phyloP scores from a whole-genome alignment of 2,113 vertebrate species.

The Caloenas nicobarica region DNA sequence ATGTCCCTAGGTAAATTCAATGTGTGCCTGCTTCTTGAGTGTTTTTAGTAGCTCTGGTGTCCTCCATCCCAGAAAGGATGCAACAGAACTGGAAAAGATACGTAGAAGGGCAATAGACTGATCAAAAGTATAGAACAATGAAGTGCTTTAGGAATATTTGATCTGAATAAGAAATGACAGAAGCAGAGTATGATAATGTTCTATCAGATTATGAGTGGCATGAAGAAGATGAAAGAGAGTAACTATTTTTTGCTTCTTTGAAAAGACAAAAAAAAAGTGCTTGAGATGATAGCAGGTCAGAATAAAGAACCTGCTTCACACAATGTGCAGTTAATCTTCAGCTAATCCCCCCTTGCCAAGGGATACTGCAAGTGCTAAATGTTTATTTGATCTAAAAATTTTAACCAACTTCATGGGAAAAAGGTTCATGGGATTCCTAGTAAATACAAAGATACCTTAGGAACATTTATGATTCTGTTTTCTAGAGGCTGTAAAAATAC shows the following conservation, averaged over 20 bases:
- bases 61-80: not conserved
- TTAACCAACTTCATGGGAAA: not conserved
- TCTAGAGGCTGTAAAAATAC: not conserved
- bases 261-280: not conserved
- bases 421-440: not conserved
- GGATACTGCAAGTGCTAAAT: not conserved
- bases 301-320: slow-evolving; percentile 7
- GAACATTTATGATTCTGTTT: not conserved
- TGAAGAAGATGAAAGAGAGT: slow-evolving; percentile 35
- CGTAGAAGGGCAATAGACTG: not conserved
- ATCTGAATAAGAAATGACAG: slow-evolving; percentile 36
- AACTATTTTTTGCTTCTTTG: slow-evolving; percentile 2
- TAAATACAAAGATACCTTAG: not conserved
- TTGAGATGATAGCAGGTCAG: slow-evolving; percentile 1
- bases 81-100: not conserved
- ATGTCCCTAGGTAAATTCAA: not conserved
- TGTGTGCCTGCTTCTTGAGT: not conserved
- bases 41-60: not conserved
- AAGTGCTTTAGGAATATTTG: slow-evolving; percentile 31
- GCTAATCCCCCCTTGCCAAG: not conserved
- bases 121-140: slow-evolving; percentile 36
- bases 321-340: not conserved
- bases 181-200: slow-evolving; percentile 20
- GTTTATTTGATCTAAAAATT: not conserved
- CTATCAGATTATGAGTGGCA: slow-evolving; percentile 47